Evolutionary conservation across 2,888 invertebrate genomes (phyloP), one percentile per base, ranked within the genome.

Genomic region (Exephanes ischioxanthus): DNA sequence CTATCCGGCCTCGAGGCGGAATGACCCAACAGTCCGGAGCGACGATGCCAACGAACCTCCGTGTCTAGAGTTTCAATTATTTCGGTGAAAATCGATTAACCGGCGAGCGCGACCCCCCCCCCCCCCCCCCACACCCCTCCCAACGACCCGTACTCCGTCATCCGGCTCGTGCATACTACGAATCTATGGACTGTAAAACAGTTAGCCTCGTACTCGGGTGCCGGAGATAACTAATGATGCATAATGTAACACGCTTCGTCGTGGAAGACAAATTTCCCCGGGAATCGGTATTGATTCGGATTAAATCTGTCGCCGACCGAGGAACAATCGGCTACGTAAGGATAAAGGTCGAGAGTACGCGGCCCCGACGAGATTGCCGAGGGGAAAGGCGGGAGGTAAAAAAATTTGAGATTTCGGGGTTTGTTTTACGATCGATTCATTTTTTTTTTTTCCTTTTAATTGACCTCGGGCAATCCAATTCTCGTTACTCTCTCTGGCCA

Each of bases 41-140:
- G 58, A 45, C 83, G 83, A 83, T 86, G 85, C 80, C 85, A 83
- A 86, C 80, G 85, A 86, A 86, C 85, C 85, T 80, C 80, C 72
- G 55, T 80, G 85, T 86, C 85, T 86, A 83, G 85, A 83, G 80
- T 80, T 83, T 86, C 85, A 86, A 86, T 86, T 83, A 86, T 86
- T 86, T 80, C 80, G 61, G 75, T 80, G 83, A 86, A 80, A 86
- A 86, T 86, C 83, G 85, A 86, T 86, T 86, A 61, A 63, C 71
- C 67, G 48, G 61, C 26, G 66, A 33, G 75, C 58, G 26, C 48
- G 16, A 30, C 14, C 45, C 33, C 45, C 37, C 11, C 37, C 45
- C 33, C n/a, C 48, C 1, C 14, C 45, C 33, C 45, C 37, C 11
- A 48, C 45, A 33, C n/a, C 48, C 1, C 30, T 66, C 61, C 53